Conservation (phyloP, 2,113 vertebrate genomes). For the Herpetotheres cachinnans region DNA sequence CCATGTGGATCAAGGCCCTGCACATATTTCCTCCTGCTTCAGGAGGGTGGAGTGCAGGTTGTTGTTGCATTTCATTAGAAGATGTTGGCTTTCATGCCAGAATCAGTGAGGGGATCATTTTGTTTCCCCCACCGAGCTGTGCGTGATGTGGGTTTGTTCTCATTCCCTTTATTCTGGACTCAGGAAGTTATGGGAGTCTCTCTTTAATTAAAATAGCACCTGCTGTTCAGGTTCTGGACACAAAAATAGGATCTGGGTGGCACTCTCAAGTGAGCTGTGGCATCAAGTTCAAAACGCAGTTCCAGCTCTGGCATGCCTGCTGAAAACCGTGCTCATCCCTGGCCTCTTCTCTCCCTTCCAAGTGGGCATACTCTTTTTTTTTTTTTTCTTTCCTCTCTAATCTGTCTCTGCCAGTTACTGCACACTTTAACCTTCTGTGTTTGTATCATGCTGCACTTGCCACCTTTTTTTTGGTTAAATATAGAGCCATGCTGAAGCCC, state of each 20-base stretch:
- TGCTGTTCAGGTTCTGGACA: background rate
- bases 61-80: background rate
- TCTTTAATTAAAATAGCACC: constrained; percentile 24
- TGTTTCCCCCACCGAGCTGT: background rate
- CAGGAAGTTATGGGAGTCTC: background rate
- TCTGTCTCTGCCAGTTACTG: background rate
- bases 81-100: background rate
- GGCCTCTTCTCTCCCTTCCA: background rate
- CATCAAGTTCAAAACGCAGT: background rate
- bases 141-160: background rate
- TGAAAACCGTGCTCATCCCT: background rate
- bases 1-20: background rate
- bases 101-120: background rate
- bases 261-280: background rate
- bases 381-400: background rate
- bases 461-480: constrained; percentile 46
- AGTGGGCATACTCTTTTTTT: background rate
- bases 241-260: background rate
- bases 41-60: background rate
- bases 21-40: background rate
- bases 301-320: background rate
- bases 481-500: constrained; percentile 38
- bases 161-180: constrained; percentile 3
- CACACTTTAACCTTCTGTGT: constrained; percentile 28
- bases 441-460: background rate